phyloP scores from a whole-genome alignment of 2,113 vertebrate species.

The Pogona vitticeps region DNA sequence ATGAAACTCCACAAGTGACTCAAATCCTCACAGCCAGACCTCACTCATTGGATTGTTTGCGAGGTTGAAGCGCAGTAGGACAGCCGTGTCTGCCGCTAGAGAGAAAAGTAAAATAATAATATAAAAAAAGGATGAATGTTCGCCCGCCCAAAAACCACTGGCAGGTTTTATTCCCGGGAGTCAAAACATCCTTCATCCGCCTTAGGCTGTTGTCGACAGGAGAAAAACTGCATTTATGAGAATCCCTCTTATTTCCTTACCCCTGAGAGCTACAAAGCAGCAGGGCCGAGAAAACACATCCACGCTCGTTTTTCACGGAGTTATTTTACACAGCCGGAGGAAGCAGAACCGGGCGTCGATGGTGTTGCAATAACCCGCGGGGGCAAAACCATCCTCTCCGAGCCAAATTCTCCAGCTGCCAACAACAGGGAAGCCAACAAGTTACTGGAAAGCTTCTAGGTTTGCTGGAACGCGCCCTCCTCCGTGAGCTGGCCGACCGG shows the following conservation, averaged over 20 bases:
- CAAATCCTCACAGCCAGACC: no score
- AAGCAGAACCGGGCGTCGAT: no score
- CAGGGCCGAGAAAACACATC: not conserved
- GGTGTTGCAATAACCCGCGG: not conserved
- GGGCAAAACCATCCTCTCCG: not conserved
- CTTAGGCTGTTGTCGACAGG: not conserved
- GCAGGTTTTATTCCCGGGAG: not conserved
- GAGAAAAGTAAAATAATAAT: no score
- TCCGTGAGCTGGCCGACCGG: not conserved
- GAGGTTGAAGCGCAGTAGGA: no score
- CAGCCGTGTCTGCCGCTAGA: no score
- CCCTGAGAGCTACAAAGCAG: no score
- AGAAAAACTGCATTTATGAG: no score
- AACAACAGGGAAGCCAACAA: constrained; percentile 12
- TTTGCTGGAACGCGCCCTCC: not conserved
- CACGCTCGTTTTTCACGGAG: not conserved
- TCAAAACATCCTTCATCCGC: not conserved
- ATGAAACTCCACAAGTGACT: no score
- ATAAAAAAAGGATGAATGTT: no score
- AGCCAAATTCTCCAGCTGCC: not conserved
- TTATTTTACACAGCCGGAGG: not conserved
- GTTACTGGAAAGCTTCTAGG: constrained; percentile 22
- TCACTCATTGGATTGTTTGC: no score
- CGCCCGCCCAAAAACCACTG: no score
- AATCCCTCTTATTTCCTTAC: not conserved